Percentiles rank a stretch among this genome's conserved stretches.
Evolutionary conservation across 2,113 vertebrate genomes (phyloP).

Genomic region (Nesospiza acunhae): DNA sequence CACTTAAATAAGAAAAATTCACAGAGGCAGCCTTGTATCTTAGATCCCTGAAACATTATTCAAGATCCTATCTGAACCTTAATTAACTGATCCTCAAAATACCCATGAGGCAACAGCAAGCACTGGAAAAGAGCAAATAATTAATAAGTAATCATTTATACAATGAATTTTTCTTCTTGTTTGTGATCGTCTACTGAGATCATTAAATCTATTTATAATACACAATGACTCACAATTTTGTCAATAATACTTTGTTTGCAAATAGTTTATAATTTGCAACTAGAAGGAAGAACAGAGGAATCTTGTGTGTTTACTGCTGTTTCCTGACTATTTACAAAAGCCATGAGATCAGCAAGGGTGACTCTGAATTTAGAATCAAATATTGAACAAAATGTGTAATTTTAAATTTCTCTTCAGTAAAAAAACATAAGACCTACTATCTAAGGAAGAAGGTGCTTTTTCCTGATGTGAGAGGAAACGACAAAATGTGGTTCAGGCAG

Average conservation of each 20-base stretch:
- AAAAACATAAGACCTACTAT: background rate
- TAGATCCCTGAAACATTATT: background rate
- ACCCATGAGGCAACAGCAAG: background rate
- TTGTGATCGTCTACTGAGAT: conserved; percentile 21
- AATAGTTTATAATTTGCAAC: background rate
- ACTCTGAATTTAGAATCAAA: background rate
- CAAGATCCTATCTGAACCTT: conserved; percentile 3
- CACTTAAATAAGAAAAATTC: background rate
- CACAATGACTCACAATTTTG: background rate
- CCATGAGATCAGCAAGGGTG: background rate
- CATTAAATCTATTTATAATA: conserved; percentile 46
- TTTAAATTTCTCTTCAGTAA: background rate
- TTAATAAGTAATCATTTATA: conserved; percentile 32
- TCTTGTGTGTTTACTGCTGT: background rate
- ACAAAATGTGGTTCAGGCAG: background rate
- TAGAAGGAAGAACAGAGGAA: background rate
- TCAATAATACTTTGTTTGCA: conserved; percentile 32
- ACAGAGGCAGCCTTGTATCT: background rate
- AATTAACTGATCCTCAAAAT: conserved; percentile 41
- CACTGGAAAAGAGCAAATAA: background rate
- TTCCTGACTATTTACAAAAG: background rate
- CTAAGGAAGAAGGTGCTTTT: background rate
- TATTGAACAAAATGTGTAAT: background rate
- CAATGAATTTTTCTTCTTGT: conserved; percentile 35
- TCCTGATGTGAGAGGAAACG: background rate